Evolutionary conservation across 2,888 invertebrate species (phyloP).

Genomic region (Malthinus flaveolus): DNA sequence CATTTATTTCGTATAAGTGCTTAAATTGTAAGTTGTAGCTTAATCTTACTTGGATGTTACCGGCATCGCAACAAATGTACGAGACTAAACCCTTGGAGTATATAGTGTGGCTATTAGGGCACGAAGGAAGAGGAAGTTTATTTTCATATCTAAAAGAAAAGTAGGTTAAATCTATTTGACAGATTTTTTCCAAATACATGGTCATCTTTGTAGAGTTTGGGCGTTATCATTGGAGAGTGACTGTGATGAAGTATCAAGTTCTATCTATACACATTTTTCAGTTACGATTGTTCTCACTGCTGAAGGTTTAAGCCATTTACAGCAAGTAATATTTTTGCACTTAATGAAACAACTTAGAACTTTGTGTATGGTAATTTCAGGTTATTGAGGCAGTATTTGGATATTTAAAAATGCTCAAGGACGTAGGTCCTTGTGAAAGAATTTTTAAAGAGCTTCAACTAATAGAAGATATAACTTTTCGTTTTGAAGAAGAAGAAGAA

Average conservation of each 20-base stretch:
- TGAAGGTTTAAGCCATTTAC: conserved; percentile 71
- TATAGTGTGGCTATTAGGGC: conserved; percentile 77
- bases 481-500: conserved; percentile 70
- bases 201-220: conserved; percentile 70
- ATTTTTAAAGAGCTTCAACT: conserved; percentile 73
- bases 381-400: conserved; percentile 78
- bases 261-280: conserved; percentile 75
- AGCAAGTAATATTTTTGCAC: conserved; percentile 43
- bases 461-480: conserved; percentile 75
- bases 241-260: conserved; percentile 77
- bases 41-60: conserved; percentile 67
- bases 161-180: conserved; percentile 52
- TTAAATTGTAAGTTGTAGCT: conserved; percentile 47
- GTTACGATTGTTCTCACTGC: conserved; percentile 77
- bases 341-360: conserved; percentile 2
- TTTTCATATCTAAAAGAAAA: conserved; percentile 75
- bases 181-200: not conserved
- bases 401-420: conserved; percentile 73
- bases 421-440: conserved; percentile 67
- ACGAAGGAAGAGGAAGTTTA: conserved; percentile 86
- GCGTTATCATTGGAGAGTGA: conserved; percentile 73
- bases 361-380: conserved; percentile 50
- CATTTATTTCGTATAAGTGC: not conserved
- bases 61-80: conserved; percentile 66
- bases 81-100: conserved; percentile 77